These are phyloP conservation scores for Campylomormyrus tamandua DNA, from an alignment of 2,113 vertebrate species.

Conservation along the genomic window DNA sequence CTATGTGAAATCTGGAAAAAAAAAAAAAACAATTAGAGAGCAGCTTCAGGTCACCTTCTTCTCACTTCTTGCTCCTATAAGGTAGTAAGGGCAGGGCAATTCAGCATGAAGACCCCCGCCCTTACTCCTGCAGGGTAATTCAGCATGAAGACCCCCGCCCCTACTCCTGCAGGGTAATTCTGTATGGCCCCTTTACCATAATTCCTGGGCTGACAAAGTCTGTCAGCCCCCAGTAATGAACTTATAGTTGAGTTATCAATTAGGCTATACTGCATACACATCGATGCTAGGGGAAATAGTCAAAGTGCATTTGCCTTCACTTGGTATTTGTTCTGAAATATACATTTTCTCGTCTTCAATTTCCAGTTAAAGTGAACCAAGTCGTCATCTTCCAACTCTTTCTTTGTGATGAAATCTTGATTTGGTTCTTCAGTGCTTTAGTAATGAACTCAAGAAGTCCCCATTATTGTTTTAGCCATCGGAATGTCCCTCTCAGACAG, in stretches of 20 bases:
- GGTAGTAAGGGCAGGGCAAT: too few species aligned
- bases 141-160: too few species aligned
- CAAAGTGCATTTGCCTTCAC: not conserved
- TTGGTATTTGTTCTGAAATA: not conserved
- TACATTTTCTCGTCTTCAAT: not conserved
- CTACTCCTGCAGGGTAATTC: too few species aligned
- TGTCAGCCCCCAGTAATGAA: not conserved
- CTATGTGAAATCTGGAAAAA: too few species aligned
- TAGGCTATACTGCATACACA: not conserved
- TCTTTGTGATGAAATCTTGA: not conserved
- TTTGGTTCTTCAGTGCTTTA: not conserved
- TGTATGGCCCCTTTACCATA: not conserved
- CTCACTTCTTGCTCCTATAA: not conserved
- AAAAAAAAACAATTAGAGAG: not conserved
- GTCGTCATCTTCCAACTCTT: not conserved
- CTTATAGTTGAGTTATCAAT: not conserved
- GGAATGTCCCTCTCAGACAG: not conserved
- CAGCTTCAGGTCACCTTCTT: not conserved
- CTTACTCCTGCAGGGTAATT: too few species aligned
- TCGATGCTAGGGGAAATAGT: not conserved
- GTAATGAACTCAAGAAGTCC: not conserved
- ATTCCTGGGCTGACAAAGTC: not conserved
- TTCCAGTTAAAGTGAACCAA: not conserved
- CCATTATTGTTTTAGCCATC: not conserved
- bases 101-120: too few species aligned